Conservation (phyloP, 2,113 vertebrate genomes). For the Salvator merianae region DNA sequence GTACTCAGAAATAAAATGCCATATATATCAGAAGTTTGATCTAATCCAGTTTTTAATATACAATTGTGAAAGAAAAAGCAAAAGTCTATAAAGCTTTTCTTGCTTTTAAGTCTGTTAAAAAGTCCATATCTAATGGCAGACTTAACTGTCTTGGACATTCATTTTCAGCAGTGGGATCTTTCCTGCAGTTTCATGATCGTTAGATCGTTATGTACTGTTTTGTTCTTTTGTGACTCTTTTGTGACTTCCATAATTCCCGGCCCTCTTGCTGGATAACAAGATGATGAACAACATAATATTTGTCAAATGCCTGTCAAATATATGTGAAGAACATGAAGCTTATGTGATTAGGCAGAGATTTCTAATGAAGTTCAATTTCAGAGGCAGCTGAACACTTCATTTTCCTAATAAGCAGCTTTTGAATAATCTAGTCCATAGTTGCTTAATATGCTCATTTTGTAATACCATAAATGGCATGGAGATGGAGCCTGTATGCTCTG, state of each 20-base stretch:
- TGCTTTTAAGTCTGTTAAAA: neutral
- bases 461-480: neutral
- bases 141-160: slow-evolving; percentile 48
- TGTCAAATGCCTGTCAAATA: neutral
- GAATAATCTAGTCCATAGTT: neutral
- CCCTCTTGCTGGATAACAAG: neutral
- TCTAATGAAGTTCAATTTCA: neutral
- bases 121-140: neutral
- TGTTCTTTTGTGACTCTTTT: slow-evolving; percentile 29
- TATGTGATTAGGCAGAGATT: slow-evolving; percentile 1
- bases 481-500: neutral
- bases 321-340: neutral
- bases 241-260: slow-evolving; percentile 28
- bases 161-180: slow-evolving; percentile 42
- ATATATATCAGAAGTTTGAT: neutral
- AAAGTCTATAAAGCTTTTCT: neutral
- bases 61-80: neutral
- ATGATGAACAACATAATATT: slow-evolving; percentile 22
- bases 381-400: neutral
- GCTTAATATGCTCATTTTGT: neutral
- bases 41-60: neutral
- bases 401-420: neutral
- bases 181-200: slow-evolving; percentile 25
- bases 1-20: neutral
- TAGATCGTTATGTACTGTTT: slow-evolving; percentile 51